These are phyloP conservation scores for Sebastes vulpes DNA, from an alignment of 2,797 vertebrate species.

Conservation along the genomic window DNA sequence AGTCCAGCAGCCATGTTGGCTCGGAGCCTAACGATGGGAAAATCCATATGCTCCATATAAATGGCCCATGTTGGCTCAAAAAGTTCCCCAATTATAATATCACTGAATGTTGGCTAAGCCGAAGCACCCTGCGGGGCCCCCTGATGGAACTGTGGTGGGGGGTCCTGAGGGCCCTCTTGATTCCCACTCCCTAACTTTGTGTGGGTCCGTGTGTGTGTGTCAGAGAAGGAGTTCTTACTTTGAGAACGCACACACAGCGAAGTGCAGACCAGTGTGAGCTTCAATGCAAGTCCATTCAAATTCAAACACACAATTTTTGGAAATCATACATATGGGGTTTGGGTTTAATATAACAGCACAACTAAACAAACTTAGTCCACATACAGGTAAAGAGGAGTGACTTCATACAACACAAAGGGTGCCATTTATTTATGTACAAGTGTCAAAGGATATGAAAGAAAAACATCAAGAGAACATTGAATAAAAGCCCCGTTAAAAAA, in stretches of 20 bases:
- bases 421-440: too few species aligned
- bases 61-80: constrained; percentile 71
- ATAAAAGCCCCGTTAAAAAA: not conserved
- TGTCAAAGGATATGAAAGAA: not conserved
- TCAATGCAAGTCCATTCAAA: not conserved
- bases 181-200: constrained; percentile 38
- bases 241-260: not conserved
- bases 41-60: constrained; percentile 87
- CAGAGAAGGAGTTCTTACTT: not conserved
- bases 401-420: too few species aligned
- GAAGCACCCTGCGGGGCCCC: constrained; percentile 57
- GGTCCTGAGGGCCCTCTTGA: constrained; percentile 46
- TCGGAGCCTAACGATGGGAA: constrained; percentile 79
- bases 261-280: not conserved
- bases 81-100: constrained; percentile 79
- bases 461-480: not conserved
- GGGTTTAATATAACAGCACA: not conserved
- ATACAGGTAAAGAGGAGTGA: too few species aligned
- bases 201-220: constrained; percentile 15
- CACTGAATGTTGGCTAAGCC: constrained; percentile 65
- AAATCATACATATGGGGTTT: not conserved
- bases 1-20: constrained; percentile 80
- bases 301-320: not conserved
- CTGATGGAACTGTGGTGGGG: constrained; percentile 49
- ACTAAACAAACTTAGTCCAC: too few species aligned